Conservation (phyloP, 2,797 vertebrate species). For the Schizopygopsis pylzovi region DNA sequence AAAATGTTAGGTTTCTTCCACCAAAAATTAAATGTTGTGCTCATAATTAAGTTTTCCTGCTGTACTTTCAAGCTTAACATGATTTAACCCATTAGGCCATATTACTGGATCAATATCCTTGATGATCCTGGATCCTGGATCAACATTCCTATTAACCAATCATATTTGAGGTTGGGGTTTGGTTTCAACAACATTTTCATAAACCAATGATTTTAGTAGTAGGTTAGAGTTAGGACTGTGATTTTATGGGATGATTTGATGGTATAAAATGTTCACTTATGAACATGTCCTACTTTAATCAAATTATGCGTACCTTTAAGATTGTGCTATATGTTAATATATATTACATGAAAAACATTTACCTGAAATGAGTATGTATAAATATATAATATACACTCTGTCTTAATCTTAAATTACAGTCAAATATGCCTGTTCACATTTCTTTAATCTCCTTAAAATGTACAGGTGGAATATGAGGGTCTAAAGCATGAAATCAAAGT, state of each 20-base stretch:
- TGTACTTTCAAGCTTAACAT: not conserved
- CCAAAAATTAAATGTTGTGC: not conserved
- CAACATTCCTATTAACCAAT: not conserved
- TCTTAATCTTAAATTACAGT: not conserved
- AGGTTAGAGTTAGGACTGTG: not conserved
- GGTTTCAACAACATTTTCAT: not conserved
- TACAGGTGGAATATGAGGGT: constrained; percentile 97
- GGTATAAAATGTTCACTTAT: not conserved
- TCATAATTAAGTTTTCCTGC: not conserved
- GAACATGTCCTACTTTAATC: not conserved
- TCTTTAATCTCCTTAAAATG: not conserved
- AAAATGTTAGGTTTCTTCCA: not conserved
- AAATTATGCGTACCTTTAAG: not conserved
- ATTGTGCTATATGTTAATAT: not conserved
- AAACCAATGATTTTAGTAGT: constrained; percentile 2
- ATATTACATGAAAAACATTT: not conserved
- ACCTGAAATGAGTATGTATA: not conserved
- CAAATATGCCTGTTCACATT: not conserved
- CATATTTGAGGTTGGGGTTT: not conserved
- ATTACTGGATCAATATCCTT: not conserved
- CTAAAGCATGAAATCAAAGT: constrained; percentile 98
- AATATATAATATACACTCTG: not conserved
- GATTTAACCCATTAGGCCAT: not conserved
- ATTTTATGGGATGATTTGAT: not conserved
- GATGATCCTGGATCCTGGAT: not conserved